Conservation (phyloP, 2,113 vertebrate genomes). For the Nematolebias whitei region DNA sequence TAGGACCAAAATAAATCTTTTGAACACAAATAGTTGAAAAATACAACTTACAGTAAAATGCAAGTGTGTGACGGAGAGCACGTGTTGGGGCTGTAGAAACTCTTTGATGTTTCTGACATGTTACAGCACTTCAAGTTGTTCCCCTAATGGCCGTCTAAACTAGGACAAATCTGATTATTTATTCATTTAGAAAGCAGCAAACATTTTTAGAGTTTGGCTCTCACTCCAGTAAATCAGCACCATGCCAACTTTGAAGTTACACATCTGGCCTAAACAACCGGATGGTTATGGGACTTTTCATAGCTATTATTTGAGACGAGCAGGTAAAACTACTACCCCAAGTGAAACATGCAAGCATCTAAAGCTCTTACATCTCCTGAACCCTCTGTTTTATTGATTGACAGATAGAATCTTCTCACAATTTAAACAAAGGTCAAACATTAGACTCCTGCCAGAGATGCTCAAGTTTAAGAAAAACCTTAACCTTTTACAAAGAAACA, state of each 20-base stretch:
- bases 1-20: too few relatives aligned
- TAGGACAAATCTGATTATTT: conserved; percentile 39
- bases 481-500: too few relatives aligned
- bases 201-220: neutral
- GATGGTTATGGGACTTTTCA: neutral
- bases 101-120: conserved; percentile 35
- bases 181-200: conserved; percentile 12
- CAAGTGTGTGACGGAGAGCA: conserved; percentile 1
- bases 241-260: conserved; percentile 5
- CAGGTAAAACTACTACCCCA: neutral
- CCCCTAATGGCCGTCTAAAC: conserved; percentile 30
- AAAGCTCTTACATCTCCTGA: too few relatives aligned
- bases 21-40: too few relatives aligned
- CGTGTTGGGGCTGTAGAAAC: conserved; percentile 7
- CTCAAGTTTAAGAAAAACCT: too few relatives aligned
- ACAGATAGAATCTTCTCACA: too few relatives aligned
- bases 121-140: conserved; percentile 21
- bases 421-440: too few relatives aligned
- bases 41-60: too few relatives aligned
- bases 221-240: conserved; percentile 3
- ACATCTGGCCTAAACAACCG: neutral
- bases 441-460: too few relatives aligned
- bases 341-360: neutral
- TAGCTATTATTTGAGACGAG: neutral
- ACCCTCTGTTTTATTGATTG: too few relatives aligned